Base-by-base conservation (phyloP, 2,113 vertebrate genomes). In the Ardeotis arabs region DNA sequence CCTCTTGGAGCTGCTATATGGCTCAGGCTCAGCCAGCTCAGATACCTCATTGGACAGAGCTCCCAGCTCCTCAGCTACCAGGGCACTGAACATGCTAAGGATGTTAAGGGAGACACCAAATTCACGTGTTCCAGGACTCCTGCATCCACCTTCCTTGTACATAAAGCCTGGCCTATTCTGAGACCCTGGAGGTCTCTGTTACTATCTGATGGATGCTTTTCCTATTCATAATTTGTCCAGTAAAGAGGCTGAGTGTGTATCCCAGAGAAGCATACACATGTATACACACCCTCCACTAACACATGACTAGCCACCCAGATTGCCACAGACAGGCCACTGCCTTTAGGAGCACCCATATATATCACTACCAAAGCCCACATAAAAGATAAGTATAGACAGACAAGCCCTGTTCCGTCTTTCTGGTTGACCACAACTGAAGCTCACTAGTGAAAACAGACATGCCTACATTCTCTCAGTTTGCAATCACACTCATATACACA, bases 181-280 rank as follows among this genome's bases (percentile, higher is more conserved):
- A 64, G 14, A 58, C 10, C 12, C 15, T 1, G 0, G 15, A 9
- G 7, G 2, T 53, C 27, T 62, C 62, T 1, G 2, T 73, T 29
- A 17, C 13, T 39, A 22, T 55, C 27, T 39, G 35, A 37, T 31
- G 33, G 23, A 18, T 75, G 31, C 18, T 67, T 66, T 37, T 31
- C 31, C 14, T 66, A 7, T 31, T 67, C 33, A 23, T 14, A 52
- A 2, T 89, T 52, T 68, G 22, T 6, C 37, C 33, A 47, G 62
- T n/a, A 53, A 75, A 68, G 18, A n/a, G 33, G 9, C 27, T 62
- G 10, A 39, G 33, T 10, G 7, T 45, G 20, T 29, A 55, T n/a
- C 55, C 19, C 31, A 39, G 16, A 60, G 62, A 68, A 52, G 33
- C 24, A n/a, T 21, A 55, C 23, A 28, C 44, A 17, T 3, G 8